Percentiles rank a stretch among this genome's conserved stretches.
These are phyloP conservation scores for Oligia strigilis DNA, from an alignment of 2,888 invertebrate species.

Conservation along the genomic window DNA sequence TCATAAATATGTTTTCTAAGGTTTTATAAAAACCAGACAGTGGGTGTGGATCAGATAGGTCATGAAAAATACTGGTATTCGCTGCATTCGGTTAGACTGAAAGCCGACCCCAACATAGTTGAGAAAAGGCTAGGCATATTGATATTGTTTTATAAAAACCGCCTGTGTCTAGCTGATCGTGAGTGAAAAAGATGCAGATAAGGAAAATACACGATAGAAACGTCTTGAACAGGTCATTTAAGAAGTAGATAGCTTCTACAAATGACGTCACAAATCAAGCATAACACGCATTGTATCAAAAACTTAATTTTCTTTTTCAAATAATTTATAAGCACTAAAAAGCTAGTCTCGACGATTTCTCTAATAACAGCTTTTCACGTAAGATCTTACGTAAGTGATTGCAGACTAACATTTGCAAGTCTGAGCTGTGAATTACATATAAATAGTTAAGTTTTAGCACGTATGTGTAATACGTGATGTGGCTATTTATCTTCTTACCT, in stretches of 20 bases:
- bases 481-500: slow-evolving; percentile 18
- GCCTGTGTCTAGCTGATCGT: background rate
- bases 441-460: slow-evolving; percentile 38
- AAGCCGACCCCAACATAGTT: background rate
- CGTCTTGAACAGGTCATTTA: background rate
- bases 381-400: slow-evolving; percentile 40
- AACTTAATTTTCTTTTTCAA: background rate
- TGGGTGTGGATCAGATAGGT: too few relatives aligned
- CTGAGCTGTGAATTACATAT: slow-evolving; percentile 40
- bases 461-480: slow-evolving; percentile 30
- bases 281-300: background rate
- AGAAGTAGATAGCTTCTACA: background rate
- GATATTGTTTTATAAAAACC: slow-evolving; percentile 1
- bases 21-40: background rate
- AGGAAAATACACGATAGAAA: background rate
- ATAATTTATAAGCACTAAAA: slow-evolving; percentile 17
- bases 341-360: slow-evolving; percentile 47
- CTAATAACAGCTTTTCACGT: slow-evolving; percentile 38
- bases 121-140: background rate
- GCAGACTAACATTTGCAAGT: slow-evolving; percentile 34
- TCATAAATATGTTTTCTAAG: background rate
- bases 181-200: background rate
- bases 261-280: background rate
- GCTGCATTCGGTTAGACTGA: background rate
- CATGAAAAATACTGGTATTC: background rate